Base-by-base conservation (phyloP, 2,888 invertebrate species). In the Gastrophysa polygoni region DNA sequence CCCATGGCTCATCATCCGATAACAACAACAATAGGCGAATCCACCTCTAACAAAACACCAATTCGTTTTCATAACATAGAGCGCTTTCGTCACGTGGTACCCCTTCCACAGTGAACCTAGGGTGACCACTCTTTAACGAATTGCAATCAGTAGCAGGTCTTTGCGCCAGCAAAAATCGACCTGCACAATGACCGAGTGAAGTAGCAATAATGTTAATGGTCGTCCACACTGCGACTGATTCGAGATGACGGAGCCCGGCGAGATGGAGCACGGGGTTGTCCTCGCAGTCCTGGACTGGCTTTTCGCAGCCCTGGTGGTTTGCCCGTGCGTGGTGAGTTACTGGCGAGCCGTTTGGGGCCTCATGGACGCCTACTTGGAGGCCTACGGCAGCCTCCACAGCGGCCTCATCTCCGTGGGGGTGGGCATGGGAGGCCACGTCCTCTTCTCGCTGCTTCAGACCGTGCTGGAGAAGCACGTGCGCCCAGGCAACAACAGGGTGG, bases 321-420 rank as follows among this genome's bases (percentile, higher is more conserved):
- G 91, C 1, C 93, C 94, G 10, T 87, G 90, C 59, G 92, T 94
- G 51, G 92, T 95, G 60, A 87, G 89, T 66, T 93, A 93, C 81
- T 94, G 95, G 95, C 86, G 94, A 67, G 91, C 93, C 68, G 91
- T 92, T 49, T 95, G 94, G 93, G 87, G 87, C 48, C 84, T 94
- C 54, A 88, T 92, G 85, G 91, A 89, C 76, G 78, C 87, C 55
- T 88, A 91, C 79, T 85, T 93, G 59, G 86, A 88, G 69, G 90
- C 92, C 0, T 82, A 84, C 0, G 80, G 87, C 61, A 80, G 82
- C 4, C 81, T 87, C 3, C 73, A 84, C 48, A 92, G 92, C 73
- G 88, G 89, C 16, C 82, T 88, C 56, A 83, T 86, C 32, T 92
- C 92, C 70, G 85, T 91, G 57, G 79, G 83, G 1, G 86, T 92